Conservation (phyloP, 2,113 vertebrate genomes). For the Tiliqua scincoides region DNA sequence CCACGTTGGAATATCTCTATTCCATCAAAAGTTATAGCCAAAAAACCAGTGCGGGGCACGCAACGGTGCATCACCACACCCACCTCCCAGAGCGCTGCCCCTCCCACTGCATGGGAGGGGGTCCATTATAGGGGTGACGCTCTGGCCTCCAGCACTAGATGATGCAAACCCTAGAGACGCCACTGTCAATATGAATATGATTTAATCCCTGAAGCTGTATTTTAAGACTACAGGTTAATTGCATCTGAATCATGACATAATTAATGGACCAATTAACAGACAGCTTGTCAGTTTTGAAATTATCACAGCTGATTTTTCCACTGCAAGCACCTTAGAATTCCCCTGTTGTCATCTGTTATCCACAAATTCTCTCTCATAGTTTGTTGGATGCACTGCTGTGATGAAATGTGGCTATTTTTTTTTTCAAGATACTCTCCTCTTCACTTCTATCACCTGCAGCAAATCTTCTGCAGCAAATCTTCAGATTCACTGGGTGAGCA, state of each 20-base stretch:
- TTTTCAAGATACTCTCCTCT: not conserved
- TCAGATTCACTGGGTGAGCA: too few relatives aligned
- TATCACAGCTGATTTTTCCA: not conserved
- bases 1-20: too few relatives aligned
- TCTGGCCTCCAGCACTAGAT: too few relatives aligned
- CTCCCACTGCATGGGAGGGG: too few relatives aligned
- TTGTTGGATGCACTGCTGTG: not conserved
- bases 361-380: not conserved
- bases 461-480: too few relatives aligned
- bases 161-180: too few relatives aligned
- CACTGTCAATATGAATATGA: not conserved
- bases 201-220: not conserved
- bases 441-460: not conserved
- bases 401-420: not conserved
- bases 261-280: constrained; percentile 25
- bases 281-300: not conserved
- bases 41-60: too few relatives aligned
- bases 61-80: too few relatives aligned
- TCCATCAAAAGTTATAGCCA: too few relatives aligned
- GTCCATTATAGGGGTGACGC: too few relatives aligned
- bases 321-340: not conserved
- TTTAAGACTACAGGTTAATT: constrained; percentile 23
- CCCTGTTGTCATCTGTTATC: not conserved
- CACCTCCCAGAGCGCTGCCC: too few relatives aligned
- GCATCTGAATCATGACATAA: not conserved